Percentiles rank a stretch among this genome's conserved stretches.
These are phyloP conservation scores for Carettochelys insculpta DNA, from an alignment of 2,113 vertebrate species.

Conservation along the genomic window DNA sequence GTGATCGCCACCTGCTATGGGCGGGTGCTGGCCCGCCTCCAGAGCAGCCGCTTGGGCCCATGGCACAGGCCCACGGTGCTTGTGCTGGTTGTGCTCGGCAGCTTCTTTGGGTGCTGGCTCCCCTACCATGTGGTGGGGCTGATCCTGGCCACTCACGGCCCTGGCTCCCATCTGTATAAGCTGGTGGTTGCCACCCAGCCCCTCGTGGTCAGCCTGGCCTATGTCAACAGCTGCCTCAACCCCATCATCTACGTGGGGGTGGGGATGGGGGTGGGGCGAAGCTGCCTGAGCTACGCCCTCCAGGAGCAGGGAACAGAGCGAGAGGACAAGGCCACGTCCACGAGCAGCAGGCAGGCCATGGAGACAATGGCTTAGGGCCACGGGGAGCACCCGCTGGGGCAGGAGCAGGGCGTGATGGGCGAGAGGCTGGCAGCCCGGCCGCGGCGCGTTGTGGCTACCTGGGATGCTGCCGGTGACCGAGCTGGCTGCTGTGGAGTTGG, in stretches of 20 bases:
- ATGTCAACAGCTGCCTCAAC: constrained; percentile 87
- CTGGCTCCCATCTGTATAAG: accelerated
- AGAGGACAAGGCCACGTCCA: neutral
- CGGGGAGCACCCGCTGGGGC: accelerated
- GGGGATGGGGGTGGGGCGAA: neutral
- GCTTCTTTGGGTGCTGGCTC: constrained; percentile 85
- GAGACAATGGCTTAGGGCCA: neutral
- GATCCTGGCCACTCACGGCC: neutral
- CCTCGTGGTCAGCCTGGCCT: constrained; percentile 76
- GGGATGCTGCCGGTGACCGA: neutral
- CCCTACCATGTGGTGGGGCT: constrained; percentile 80
- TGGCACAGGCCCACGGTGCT: constrained; percentile 68
- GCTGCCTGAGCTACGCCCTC: constrained; percentile 17
- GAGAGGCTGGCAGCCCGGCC: neutral
- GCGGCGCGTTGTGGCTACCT: neutral
- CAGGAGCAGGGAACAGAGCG: neutral
- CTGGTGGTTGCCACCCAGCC: constrained; percentile 41
- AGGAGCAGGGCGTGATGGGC: neutral
- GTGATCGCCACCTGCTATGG: constrained; percentile 76
- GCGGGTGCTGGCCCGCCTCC: constrained; percentile 56
- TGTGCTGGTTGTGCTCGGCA: constrained; percentile 66
- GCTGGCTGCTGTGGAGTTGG: neutral
- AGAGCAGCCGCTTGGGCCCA: neutral
- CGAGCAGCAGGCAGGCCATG: accelerated
- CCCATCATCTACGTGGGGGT: constrained; percentile 77